Percentiles rank a stretch among this genome's conserved stretches.
Conservation (phyloP, 2,797 vertebrate species). For the Taeniopygia guttata region DNA sequence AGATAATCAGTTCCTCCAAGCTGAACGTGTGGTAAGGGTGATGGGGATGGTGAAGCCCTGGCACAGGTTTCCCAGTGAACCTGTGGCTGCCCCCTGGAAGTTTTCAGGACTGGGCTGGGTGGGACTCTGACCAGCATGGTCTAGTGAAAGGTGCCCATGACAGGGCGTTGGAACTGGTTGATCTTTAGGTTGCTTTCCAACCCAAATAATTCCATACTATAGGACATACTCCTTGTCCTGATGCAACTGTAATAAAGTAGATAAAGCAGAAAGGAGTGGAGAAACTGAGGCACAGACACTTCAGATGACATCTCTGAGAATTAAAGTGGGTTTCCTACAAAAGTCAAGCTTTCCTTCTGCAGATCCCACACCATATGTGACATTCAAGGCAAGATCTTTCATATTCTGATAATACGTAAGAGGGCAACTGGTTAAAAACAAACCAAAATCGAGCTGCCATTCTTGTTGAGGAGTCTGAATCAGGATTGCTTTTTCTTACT, state of each 20-base stretch:
- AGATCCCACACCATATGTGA: fast-evolving
- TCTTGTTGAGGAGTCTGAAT: not conserved
- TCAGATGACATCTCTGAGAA: not conserved
- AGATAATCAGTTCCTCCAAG: not conserved
- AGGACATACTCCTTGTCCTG: not conserved
- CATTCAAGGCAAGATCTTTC: not conserved
- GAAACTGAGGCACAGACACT: not conserved
- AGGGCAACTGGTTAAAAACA: not conserved
- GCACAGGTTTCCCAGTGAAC: not conserved
- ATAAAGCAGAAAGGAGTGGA: not conserved
- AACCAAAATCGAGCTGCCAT: fast-evolving
- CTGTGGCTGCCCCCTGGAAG: not conserved
- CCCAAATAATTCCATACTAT: not conserved
- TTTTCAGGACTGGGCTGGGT: not conserved
- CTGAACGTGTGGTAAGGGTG: not conserved
- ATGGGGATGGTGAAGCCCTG: not conserved
- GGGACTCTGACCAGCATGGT: not conserved
- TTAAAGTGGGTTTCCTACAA: not conserved
- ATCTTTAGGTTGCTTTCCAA: not conserved
- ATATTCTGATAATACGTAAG: not conserved
- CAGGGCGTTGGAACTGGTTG: not conserved
- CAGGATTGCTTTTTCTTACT: not conserved
- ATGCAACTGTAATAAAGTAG: not conserved
- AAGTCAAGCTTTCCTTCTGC: not conserved
- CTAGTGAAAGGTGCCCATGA: not conserved